phyloP scores from a whole-genome alignment of 1,140 invertebrate genomes.

The Drosophila grimshawi region DNA sequence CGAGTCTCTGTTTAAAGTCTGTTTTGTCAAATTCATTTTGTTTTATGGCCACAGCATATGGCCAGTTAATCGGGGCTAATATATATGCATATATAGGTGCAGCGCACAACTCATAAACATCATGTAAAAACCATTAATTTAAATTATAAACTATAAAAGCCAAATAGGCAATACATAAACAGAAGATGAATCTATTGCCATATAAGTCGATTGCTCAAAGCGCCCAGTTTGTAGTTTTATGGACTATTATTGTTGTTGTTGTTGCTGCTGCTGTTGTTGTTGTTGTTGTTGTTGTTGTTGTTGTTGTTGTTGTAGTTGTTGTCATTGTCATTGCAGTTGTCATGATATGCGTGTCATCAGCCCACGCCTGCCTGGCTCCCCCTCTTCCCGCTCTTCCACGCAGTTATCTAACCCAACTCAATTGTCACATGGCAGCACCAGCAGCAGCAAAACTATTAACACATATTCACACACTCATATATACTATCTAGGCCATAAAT shows the following conservation, averaged over 20 bases:
- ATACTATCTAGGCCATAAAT: conserved; percentile 23
- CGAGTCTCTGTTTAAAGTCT: conserved; percentile 26
- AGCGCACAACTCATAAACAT: conserved; percentile 60
- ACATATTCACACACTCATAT: conserved; percentile 5
- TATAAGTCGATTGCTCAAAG: conserved; percentile 66
- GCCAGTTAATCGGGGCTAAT: conserved; percentile 56
- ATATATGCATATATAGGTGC: conserved; percentile 35
- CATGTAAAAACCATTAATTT: conserved; percentile 79
- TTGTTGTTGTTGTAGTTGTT: conserved; percentile 30
- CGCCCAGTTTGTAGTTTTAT: conserved; percentile 21
- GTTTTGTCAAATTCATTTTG: conserved; percentile 44
- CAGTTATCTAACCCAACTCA: conserved; percentile 16
- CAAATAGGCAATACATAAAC: conserved; percentile 46
- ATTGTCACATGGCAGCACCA: conserved; percentile 26
- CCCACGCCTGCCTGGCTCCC: conserved; percentile 26
- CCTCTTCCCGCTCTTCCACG: background rate
- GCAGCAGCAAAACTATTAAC: conserved; percentile 40
- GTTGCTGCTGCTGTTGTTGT: conserved; percentile 10
- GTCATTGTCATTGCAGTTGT: conserved; percentile 69
- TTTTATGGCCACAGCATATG: conserved; percentile 68
- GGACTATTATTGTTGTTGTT: conserved; percentile 11
- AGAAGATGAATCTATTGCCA: conserved; percentile 40
- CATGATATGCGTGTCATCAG: conserved; percentile 69
- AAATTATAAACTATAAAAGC: conserved; percentile 79
- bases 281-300: conserved; percentile 12